Conservation (phyloP, 2,113 vertebrate species). For the Cebidichthys violaceus region DNA sequence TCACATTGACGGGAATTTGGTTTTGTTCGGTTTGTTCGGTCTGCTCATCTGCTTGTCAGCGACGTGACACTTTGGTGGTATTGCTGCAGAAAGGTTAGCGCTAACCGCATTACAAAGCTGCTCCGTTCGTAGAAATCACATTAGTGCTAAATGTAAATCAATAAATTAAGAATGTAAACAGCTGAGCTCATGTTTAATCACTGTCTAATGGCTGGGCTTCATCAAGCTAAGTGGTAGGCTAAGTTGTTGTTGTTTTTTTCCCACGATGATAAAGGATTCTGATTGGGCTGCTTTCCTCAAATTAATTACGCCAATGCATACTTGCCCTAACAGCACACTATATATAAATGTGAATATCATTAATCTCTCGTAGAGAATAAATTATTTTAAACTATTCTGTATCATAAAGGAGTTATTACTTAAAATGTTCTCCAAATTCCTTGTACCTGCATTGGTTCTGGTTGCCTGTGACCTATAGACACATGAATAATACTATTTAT, state of each 20-base stretch:
- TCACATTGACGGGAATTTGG: neutral
- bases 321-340: neutral
- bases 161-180: constrained; percentile 56
- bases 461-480: neutral
- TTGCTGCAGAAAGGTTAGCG: constrained; percentile 16
- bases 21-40: neutral
- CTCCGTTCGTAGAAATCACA: constrained; percentile 23
- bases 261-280: neutral
- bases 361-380: neutral
- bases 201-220: constrained; percentile 50
- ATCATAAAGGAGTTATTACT: neutral
- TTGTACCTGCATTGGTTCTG: neutral
- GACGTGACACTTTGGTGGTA: neutral
- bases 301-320: constrained; percentile 21
- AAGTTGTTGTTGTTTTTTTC: neutral
- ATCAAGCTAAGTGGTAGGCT: constrained; percentile 45
- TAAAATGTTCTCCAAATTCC: neutral
- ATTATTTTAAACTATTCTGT: neutral
- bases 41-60: constrained; percentile 19
- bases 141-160: constrained; percentile 48
- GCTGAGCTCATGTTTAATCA: constrained; percentile 60
- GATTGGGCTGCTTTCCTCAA: constrained; percentile 19
- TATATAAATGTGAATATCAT: neutral
- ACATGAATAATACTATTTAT: constrained; percentile 26
- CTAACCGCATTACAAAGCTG: constrained; percentile 13